Evolutionary conservation across 2,888 invertebrate genomes (phyloP).

Genomic region (Clitarchus hookeri): DNA sequence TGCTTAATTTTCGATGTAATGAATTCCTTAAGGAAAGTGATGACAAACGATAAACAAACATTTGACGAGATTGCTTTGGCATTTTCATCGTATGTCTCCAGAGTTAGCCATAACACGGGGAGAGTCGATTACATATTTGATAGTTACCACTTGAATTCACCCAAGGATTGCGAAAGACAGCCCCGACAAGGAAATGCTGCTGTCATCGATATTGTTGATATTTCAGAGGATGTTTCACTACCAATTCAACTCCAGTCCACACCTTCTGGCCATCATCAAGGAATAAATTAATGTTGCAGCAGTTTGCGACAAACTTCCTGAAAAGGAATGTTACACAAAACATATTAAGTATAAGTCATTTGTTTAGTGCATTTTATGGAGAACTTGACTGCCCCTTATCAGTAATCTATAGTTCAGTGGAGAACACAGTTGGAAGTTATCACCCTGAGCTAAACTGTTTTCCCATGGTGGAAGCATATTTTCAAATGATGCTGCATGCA

Average conservation of each 20-base stretch:
- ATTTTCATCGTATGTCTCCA: neutral
- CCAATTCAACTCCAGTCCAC: slow-evolving; percentile 12
- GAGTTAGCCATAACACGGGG: neutral
- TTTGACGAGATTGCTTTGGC: neutral
- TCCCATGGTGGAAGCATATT: neutral
- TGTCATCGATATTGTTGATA: neutral
- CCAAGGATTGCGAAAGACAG: neutral
- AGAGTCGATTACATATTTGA: too few relatives aligned
- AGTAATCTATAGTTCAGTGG: neutral
- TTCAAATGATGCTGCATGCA: slow-evolving; percentile 15
- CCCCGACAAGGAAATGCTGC: neutral
- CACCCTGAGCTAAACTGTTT: too few relatives aligned
- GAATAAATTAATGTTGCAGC: slow-evolving; percentile 19
- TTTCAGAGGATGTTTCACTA: neutral
- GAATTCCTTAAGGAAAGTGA: neutral
- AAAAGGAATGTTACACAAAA: neutral
- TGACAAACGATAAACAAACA: too few relatives aligned
- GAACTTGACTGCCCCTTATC: neutral
- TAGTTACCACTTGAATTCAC: too few relatives aligned
- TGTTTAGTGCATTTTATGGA: slow-evolving; percentile 16
- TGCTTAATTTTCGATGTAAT: slow-evolving; percentile 18
- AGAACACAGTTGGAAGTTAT: neutral
- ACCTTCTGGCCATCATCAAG: too few relatives aligned
- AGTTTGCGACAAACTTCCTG: neutral
- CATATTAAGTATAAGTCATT: neutral